Base-by-base conservation (phyloP, 1,140 invertebrate species). In the Wiebesia pumilae region DNA sequence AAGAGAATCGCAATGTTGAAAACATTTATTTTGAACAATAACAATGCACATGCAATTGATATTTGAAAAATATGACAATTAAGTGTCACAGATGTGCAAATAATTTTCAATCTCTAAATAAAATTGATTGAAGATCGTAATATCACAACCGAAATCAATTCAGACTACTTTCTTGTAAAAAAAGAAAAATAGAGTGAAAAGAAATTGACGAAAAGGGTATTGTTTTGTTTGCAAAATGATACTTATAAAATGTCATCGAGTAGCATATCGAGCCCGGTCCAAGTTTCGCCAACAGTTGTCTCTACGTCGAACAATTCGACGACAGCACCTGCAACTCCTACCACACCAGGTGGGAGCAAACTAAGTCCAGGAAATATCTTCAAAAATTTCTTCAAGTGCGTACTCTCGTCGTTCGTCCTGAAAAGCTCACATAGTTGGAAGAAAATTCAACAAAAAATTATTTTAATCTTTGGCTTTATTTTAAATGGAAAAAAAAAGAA, bases 301-400 rank as follows among this genome's bases (percentile, higher is more conserved):
- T 91, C 91, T 89, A 91, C 91, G 89, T 88, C 89, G 89, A 93
- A 94, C 89, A 94, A 94, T 91, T 94, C 95, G 83, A 95, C 95
- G 89, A 94, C 95, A 79, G 93, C 95, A 85, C 92, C 94, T 87
- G 92, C 94, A 88, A 95, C 94, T 85, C 94, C 95, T 43, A 95
- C 95, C 83, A 95, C 95, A 84, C 94, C 95, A 81, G 94, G 95
- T 88, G 94, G 94, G 89, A 96, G 95, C 92, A 97, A 97, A 93
- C 95, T 97, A 92, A 97, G 96, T 91, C 96, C 97, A 58, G 96
- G 96, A 92, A 97, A 97, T 95, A 97, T 98, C 95, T 97, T 98
- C 96, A 98, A 98, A 95, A 98, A 97, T 95, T 98, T 98, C 95
- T 98, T 98, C 96, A 98, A 98, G 97, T 98, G 93, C 93, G 93